Conservation (phyloP, 2,797 vertebrate genomes). For the Lepidocolaptes lacrymiger region DNA sequence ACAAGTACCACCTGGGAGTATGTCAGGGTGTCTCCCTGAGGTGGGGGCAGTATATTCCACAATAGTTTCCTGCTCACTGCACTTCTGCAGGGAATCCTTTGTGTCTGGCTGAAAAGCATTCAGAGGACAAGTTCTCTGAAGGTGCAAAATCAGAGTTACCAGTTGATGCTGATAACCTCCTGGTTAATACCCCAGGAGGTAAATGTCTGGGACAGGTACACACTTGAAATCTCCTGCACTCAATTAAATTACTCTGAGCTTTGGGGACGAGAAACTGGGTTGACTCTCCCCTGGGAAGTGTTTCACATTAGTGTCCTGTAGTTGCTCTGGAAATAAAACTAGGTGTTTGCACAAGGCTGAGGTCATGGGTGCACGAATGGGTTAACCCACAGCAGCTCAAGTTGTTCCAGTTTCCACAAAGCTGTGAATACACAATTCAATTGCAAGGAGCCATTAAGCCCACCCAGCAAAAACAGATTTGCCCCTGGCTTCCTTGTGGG, state of each 20-base stretch:
- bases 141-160: neutral
- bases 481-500: neutral
- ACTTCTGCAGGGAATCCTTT: neutral
- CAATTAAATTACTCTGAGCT: slow-evolving; percentile 49
- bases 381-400: slow-evolving; percentile 32
- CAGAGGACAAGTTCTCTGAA: neutral
- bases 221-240: neutral
- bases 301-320: slow-evolving; percentile 34
- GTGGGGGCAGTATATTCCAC: neutral
- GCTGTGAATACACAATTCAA: neutral
- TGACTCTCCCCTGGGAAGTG: slow-evolving; percentile 1
- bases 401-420: neutral
- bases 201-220: neutral
- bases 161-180: neutral
- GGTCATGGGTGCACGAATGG: neutral
- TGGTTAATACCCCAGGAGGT: neutral
- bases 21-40: neutral
- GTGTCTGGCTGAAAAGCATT: neutral
- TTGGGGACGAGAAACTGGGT: slow-evolving; percentile 22
- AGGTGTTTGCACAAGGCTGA: neutral
- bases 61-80: neutral
- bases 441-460: neutral
- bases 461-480: slow-evolving; percentile 12
- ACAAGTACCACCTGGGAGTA: neutral
- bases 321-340: slow-evolving; percentile 12